Evolutionary conservation across 2,113 vertebrate genomes (phyloP).

Genomic region (Ornithorhynchus anatinus): DNA sequence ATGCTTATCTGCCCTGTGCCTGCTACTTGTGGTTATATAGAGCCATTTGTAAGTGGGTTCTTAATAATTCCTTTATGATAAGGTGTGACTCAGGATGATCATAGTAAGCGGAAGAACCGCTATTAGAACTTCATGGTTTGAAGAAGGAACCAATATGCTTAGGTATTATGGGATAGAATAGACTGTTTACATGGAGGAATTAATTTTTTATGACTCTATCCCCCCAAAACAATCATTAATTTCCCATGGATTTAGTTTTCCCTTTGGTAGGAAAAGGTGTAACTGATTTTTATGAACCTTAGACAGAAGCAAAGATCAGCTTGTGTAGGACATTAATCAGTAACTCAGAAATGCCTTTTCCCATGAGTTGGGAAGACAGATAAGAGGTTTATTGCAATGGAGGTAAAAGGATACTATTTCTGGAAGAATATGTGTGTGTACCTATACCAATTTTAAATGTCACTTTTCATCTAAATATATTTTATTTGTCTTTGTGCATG

Average conservation of each 20-base stretch:
- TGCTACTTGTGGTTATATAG: conserved; percentile 11
- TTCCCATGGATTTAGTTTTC: not conserved
- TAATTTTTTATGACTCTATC: not conserved
- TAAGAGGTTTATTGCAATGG: conserved; percentile 29
- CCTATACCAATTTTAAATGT: conserved; percentile 48
- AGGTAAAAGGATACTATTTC: conserved; percentile 50
- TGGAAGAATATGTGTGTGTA: conserved; percentile 40
- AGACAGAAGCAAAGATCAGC: conserved; percentile 50
- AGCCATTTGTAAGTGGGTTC: no score
- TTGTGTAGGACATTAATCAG: conserved; percentile 41
- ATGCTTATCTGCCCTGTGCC: not conserved
- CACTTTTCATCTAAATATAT: conserved; percentile 47
- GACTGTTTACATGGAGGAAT: not conserved
- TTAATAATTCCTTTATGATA: no score
- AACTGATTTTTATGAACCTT: conserved; percentile 45
- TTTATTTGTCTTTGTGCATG: conserved; percentile 48
- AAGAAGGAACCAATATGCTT: not conserved
- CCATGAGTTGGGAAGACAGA: conserved; percentile 34
- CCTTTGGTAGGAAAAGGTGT: conserved; percentile 13
- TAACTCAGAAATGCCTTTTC: conserved; percentile 46
- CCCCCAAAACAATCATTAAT: not conserved
- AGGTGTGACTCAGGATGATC: no score
- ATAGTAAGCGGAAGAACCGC: not conserved
- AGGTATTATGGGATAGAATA: not conserved
- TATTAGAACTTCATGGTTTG: not conserved